phyloP scores from a whole-genome alignment of 1,140 invertebrate species.

The Calosoma granatense region DNA sequence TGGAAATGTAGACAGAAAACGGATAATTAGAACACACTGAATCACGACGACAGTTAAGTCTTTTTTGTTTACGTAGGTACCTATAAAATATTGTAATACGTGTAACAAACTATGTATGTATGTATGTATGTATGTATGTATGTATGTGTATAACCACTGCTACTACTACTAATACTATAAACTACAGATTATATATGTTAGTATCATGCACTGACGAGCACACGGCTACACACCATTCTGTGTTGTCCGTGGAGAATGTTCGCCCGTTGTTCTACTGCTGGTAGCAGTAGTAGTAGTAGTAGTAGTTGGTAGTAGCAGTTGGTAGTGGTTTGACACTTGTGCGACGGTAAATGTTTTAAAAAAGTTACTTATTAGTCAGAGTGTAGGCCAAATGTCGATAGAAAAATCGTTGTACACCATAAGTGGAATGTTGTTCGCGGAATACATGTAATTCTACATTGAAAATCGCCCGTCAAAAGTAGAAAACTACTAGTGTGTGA shows the following conservation, averaged over 20 bases:
- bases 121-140: not conserved
- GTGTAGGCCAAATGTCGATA: not conserved
- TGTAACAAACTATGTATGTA: not conserved
- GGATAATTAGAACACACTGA: not conserved
- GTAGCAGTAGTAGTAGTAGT: no score
- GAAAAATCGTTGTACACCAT: slow-evolving; percentile 7
- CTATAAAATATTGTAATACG: not conserved
- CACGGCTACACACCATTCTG: no score
- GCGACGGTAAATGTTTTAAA: not conserved
- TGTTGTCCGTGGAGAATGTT: no score
- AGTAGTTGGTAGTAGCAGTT: no score
- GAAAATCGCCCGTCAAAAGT: not conserved
- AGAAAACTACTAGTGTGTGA: not conserved
- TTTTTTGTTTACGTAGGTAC: not conserved
- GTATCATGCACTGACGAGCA: no score
- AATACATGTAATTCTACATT: not conserved
- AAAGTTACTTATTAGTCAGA: not conserved
- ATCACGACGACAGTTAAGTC: not conserved
- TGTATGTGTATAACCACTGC: not conserved
- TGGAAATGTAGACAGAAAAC: not conserved
- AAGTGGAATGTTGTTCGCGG: slow-evolving; percentile 3
- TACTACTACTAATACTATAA: not conserved
- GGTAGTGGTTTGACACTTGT: no score
- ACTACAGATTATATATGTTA: no score
- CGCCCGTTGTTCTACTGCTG: no score